These are phyloP conservation scores for Chaetophractus vellerosus DNA, from an alignment of 2,797 vertebrate genomes.

Conservation along the genomic window DNA sequence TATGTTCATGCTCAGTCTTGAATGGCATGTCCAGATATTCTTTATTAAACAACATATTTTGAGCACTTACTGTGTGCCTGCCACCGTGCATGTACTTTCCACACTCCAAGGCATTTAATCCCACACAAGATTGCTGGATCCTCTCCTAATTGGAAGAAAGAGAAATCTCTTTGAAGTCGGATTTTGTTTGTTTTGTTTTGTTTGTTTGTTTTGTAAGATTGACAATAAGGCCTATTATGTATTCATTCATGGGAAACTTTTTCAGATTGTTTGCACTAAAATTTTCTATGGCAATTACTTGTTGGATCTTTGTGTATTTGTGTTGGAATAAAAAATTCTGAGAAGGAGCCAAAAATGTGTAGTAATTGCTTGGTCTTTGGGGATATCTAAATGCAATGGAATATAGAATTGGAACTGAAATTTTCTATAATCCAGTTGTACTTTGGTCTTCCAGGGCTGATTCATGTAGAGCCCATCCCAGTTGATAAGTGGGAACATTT, in stretches of 20 bases:
- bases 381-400: not conserved
- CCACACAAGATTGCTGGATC: not conserved
- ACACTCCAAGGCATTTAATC: too few relatives aligned
- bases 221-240: too few relatives aligned
- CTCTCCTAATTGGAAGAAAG: not conserved
- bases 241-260: not conserved
- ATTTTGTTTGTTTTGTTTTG: not conserved
- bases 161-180: not conserved
- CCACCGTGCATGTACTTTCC: not conserved
- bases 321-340: slow-evolving; percentile 14
- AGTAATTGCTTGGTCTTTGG: slow-evolving; percentile 23
- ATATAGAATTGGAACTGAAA: not conserved
- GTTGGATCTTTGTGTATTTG: not conserved
- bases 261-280: not conserved
- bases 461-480: not conserved
- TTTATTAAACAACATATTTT: not conserved
- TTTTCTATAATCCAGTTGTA: not conserved
- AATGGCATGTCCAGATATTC: not conserved
- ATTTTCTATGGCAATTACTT: not conserved
- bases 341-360: not conserved
- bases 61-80: not conserved
- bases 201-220: not conserved
- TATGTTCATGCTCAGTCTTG: not conserved
- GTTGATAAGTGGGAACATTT: rapidly evolving
- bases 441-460: not conserved